phyloP scores from a whole-genome alignment of 2,797 vertebrate species.

The Mormyrops attenuatus region DNA sequence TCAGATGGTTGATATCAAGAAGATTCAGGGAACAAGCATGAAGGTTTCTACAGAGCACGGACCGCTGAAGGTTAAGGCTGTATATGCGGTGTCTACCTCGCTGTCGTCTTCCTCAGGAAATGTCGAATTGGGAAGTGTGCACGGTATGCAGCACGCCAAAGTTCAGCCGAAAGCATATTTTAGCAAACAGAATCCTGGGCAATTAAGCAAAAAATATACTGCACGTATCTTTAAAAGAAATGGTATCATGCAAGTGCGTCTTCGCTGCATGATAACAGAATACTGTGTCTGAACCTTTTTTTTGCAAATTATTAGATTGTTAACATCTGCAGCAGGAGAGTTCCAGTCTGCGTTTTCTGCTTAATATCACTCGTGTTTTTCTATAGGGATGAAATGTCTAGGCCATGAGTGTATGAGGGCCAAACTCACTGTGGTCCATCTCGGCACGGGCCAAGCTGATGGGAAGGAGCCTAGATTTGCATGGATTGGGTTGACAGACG shows the following conservation, averaged over 20 bases:
- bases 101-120: constrained; percentile 74
- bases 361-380: not conserved
- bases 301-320: not conserved
- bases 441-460: not conserved
- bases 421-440: not conserved
- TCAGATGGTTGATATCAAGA: constrained; percentile 79
- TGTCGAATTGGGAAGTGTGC: constrained; percentile 76
- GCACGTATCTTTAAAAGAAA: not conserved
- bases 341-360: not conserved
- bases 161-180: not conserved
- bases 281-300: not conserved
- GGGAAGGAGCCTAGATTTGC: not conserved
- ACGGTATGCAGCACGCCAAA: constrained; percentile 67
- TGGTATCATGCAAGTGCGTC: not conserved
- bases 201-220: not conserved
- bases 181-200: not conserved
- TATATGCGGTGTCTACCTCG: constrained; percentile 80
- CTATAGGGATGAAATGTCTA: constrained; percentile 2
- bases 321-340: not conserved
- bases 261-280: not conserved
- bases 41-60: constrained; percentile 80
- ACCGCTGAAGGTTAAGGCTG: constrained; percentile 76
- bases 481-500: constrained; percentile 7
- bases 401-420: not conserved
- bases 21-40: constrained; percentile 83